Evolutionary conservation across 2,888 invertebrate genomes (phyloP).

Genomic region (Machimus rusticus): DNA sequence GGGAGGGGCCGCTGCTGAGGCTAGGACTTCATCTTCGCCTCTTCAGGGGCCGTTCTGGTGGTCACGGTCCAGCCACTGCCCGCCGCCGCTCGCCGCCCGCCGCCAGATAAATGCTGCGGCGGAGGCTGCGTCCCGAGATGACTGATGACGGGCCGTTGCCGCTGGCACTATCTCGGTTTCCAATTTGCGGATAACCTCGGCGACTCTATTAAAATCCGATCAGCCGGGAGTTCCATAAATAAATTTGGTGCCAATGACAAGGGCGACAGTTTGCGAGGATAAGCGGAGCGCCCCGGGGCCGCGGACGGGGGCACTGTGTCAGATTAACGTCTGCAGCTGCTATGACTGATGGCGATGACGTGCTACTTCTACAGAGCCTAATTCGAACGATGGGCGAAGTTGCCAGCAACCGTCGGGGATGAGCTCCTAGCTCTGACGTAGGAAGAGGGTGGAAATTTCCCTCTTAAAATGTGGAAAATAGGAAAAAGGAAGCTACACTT

Average conservation of each 20-base stretch:
- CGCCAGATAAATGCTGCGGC: neutral
- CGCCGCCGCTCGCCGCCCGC: neutral
- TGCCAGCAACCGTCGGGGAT: neutral
- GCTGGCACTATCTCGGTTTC: neutral
- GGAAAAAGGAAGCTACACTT: neutral
- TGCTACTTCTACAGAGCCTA: neutral
- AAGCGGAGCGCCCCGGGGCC: neutral
- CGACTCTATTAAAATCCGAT: slow-evolving; percentile 25
- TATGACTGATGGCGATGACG: neutral
- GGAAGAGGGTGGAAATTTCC: neutral
- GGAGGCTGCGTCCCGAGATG: neutral
- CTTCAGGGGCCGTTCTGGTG: neutral
- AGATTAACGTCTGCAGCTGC: neutral
- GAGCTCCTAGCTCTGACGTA: neutral
- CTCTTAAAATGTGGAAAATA: neutral
- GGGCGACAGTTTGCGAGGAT: neutral
- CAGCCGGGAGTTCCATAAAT: slow-evolving; percentile 17
- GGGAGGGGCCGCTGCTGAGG: neutral
- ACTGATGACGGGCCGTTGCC: neutral
- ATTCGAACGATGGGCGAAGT: neutral
- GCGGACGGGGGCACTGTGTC: neutral
- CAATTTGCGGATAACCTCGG: slow-evolving; percentile 24
- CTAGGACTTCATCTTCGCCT: neutral
- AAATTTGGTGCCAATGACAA: slow-evolving; percentile 7
- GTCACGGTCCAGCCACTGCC: neutral